Base-by-base conservation (phyloP, 2,888 invertebrate species). In the Leucophora obtusa region DNA sequence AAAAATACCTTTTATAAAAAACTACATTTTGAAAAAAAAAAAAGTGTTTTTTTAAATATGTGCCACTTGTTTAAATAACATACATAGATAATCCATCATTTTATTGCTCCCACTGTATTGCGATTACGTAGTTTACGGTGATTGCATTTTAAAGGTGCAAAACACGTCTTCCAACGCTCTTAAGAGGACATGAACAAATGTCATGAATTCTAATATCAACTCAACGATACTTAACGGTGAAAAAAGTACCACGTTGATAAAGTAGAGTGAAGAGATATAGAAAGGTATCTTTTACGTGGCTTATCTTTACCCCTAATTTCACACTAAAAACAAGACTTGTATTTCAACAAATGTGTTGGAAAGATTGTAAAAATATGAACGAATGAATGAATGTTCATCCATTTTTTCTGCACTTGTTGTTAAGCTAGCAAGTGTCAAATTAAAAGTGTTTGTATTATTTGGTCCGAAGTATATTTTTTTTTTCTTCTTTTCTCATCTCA, bases 81-180 rank as follows among this genome's bases (percentile, higher is more conserved):
- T 28, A 28, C 28, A 28, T 21, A 28, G 28, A 6, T 6, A 28
- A 28, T 28, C 28, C 28, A 28, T 6, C 28, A 7, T 7, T 6
- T 28, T 28, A 28, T 38, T 47, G 15, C 4, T n/a, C 38, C 43
- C 43, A 47, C 43, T n/a, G 43, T 47, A 14, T 10, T 50, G 24
- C 60, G 35, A 8, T 58, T 24, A 51, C 14, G 7, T 70, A 53
- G 47, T 58, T 69, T 21, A 63, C 38, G 35, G 15, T 50, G 53
- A 69, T 28, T 65, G 71, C 68, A 72, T 73, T 59, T 74, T 77
- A 66, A 66, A 66, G 56, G 73, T 81, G 73, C 81, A 66, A 73
- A 77, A 51, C 81, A 81, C 77, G 81, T 81, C 65, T 60, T 54
- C 66, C 24, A 70, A 71, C 77, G 74, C 81, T 72, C 69, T 73